Evolutionary conservation across 1,140 invertebrate species (phyloP), one percentile per base, ranked within the genome.

Genomic region (Tyrophagus putrescentiae): DNA sequence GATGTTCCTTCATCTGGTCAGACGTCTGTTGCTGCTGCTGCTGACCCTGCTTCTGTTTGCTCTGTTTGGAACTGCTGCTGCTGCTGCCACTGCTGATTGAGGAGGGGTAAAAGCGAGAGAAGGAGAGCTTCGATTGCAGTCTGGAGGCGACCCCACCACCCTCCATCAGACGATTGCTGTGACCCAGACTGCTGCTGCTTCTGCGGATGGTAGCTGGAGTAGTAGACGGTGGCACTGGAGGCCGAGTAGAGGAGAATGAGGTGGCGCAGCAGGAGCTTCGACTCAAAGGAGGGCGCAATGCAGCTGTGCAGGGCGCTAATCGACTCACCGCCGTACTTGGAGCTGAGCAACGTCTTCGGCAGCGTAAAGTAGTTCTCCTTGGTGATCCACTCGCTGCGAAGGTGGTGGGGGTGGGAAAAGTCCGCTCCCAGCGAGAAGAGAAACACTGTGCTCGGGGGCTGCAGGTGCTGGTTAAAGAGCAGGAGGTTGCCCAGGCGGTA

Each of bases 361-460:
- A 54, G 31, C 18, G 27, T 23, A 54, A 54, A 54, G 25, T 54
- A 54, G 13, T 54, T 3, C 11, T 54, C 27, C 18, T 25, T 16
- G n/a, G 9, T 7, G 39, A 54, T 54, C 3, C 16, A 1, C 2
- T 54, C 52, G 21, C 11, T 11, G 3, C 28, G n/a, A 13, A 31
- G 52, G 25, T 54, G n/a, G 29, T 34, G 50, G 32, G 57, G 45
- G 23, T 18, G 9, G 25, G 4, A 5, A 41, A 61, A 61, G 48
- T 61, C 60, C 21, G 60, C 18, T 27, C 60, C 60, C 21, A 61
- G 29, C 21, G 45, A 54, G 33, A 31, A 56, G 3, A 61, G 33
- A 21, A 57, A 56, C 23, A 36, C 21, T 28, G n/a, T 28, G 23
- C 50, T 36, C n/a, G 18, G 57, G 9, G 31, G 60, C 16, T 1